phyloP scores from a whole-genome alignment of 2,113 vertebrate species.

The Cichladusa arquata region DNA sequence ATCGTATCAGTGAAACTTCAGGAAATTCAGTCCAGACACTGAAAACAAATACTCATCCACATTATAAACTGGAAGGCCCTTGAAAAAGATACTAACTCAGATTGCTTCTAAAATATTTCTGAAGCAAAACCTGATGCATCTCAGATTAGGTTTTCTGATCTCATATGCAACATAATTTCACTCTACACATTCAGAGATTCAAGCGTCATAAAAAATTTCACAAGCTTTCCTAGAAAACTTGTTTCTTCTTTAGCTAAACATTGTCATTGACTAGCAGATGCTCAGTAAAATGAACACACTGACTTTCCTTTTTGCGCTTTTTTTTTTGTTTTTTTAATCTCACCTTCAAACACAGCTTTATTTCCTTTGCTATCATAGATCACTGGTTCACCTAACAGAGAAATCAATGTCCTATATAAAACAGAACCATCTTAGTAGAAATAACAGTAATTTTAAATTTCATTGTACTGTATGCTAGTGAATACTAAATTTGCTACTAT shows the following conservation, averaged over 20 bases:
- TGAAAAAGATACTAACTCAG: background rate
- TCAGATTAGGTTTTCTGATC: background rate
- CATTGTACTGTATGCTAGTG: background rate
- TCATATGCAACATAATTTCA: background rate
- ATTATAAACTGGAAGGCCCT: background rate
- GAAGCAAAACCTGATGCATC: background rate
- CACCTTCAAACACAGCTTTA: background rate
- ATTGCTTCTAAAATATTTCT: background rate
- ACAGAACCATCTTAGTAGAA: background rate
- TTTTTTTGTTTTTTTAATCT: background rate
- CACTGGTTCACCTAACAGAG: background rate
- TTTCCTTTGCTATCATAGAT: background rate
- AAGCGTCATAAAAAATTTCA: background rate
- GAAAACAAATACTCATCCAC: background rate
- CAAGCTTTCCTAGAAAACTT: background rate
- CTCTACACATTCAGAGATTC: background rate
- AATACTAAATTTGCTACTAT: background rate
- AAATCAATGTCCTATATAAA: background rate
- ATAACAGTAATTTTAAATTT: background rate
- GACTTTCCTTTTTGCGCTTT: background rate
- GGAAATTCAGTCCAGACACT: background rate
- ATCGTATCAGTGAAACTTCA: background rate
- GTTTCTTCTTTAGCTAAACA: background rate
- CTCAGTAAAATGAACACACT: background rate
- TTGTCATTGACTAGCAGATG: conserved; percentile 4